Percentiles rank a stretch among this genome's conserved stretches.
phyloP scores from a whole-genome alignment of 2,113 vertebrate species.

The Ptilorrhoa leucosticta region DNA sequence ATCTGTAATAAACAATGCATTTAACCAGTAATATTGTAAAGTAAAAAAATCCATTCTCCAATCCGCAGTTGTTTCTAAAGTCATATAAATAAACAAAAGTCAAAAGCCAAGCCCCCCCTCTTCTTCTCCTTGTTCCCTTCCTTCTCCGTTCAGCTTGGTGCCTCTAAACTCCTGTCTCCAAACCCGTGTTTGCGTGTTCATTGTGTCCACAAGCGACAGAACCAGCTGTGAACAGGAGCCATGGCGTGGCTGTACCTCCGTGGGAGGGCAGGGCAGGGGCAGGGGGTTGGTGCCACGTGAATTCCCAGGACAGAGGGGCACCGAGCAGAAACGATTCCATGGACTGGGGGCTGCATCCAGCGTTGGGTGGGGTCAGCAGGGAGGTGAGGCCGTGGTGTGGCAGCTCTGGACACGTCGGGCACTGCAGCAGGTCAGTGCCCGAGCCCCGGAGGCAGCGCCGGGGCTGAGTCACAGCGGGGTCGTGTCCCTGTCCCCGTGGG shows the following conservation, averaged over 20 bases:
- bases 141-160: too few relatives aligned
- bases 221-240: fast-evolving
- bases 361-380: not conserved
- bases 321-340: fast-evolving
- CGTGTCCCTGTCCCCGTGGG: fast-evolving
- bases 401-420: not conserved
- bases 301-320: not conserved
- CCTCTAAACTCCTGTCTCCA: too few relatives aligned
- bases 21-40: too few relatives aligned
- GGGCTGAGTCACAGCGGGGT: not conserved
- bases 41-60: too few relatives aligned
- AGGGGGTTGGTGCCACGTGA: fast-evolving
- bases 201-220: too few relatives aligned
- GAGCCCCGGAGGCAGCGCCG: not conserved
- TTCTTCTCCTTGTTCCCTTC: too few relatives aligned
- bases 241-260: not conserved
- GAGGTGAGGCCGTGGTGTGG: not conserved
- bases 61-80: too few relatives aligned
- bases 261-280: not conserved
- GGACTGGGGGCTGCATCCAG: not conserved
- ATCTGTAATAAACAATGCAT: too few relatives aligned
- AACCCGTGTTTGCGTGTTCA: too few relatives aligned
- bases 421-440: not conserved
- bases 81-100: too few relatives aligned
- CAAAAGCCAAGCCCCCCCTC: too few relatives aligned